These are phyloP conservation scores for Ariopsis seemanni DNA, from an alignment of 2,113 vertebrate species.

Conservation along the genomic window DNA sequence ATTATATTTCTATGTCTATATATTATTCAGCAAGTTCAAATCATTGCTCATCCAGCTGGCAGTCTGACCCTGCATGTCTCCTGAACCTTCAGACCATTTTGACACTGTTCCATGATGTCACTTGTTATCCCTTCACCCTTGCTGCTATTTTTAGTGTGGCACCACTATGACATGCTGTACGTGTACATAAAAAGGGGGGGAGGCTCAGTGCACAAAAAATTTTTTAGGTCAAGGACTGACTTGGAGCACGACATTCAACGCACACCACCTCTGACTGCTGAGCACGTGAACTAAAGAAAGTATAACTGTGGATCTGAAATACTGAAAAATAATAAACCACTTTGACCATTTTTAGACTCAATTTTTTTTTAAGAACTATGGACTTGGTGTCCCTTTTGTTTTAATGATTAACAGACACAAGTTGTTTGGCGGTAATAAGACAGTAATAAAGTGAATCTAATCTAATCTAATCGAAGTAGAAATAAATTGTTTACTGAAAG, in stretches of 20 bases:
- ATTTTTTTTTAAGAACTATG: neutral
- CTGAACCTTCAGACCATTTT: conserved; percentile 18
- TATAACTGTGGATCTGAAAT: neutral
- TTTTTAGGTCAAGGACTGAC: conserved; percentile 43
- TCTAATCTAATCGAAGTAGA: neutral
- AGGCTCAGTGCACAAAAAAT: conserved; percentile 19
- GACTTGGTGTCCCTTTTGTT: neutral
- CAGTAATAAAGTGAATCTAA: too few relatives aligned
- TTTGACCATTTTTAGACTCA: neutral
- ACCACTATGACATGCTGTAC: conserved; percentile 37
- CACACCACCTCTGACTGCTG: conserved; percentile 7
- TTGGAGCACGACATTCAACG: conserved; percentile 22
- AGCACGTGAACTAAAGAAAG: neutral
- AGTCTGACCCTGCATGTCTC: conserved; percentile 12
- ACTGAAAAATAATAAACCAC: neutral
- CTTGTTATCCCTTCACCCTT: conserved; percentile 8
- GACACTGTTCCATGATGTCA: conserved; percentile 40
- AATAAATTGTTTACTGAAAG: neutral
- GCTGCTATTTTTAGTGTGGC: conserved; percentile 36
- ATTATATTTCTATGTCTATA: neutral
- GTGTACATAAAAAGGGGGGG: conserved; percentile 43
- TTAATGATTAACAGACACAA: neutral
- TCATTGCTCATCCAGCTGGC: neutral
- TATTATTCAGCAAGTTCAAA: neutral
- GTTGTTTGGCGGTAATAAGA: neutral